Evolutionary conservation across 2,113 vertebrate species (phyloP), one percentile per base, ranked within the genome.

Genomic region (Coryphaenoides rupestris): DNA sequence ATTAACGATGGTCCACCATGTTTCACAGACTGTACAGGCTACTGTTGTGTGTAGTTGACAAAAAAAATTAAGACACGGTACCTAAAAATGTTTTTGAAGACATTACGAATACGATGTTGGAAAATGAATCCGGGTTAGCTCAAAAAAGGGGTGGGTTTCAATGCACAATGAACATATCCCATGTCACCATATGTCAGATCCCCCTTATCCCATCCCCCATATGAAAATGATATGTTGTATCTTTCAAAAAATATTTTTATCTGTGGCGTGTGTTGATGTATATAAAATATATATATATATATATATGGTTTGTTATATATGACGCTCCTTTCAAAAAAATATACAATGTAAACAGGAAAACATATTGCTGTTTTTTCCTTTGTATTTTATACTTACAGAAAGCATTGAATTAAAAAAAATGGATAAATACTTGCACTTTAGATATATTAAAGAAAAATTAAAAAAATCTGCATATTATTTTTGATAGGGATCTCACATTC

Each of bases 371-470:
- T 91, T 90, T 89, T 89, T 90, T 90, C 79, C 82, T 90, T 91
- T 89, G 85, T 88, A 89, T 91, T 92, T 92, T 91, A 85, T 92
- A 92, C 90, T 91, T 90, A 90, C 88, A 88, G 85, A 89, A 90
- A 91, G 89, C 89, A 90, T 89, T 90, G 85, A 91, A 90, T 91
- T n/a, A n/a, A 88, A 92, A 87, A 87, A 40, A 89, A 89, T 83
- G 86, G 83, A 91, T 88, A 89, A 88, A 87, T 90, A 90, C 89
- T 91, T 91, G 91, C 90, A 92, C 91, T 91, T 91, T 92, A 92
- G 89, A 90, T 91, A 91, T 90, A 90, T 90, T 88, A 91, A 87
- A 87, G 86, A 88, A 83, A 88, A 80, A n/a, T n/a, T 75, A 83
- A 86, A 87, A 79, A 76, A 89, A 85, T 86, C 89, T 83, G 90